A percentile compares a stretch with the other conserved stretches of the same genome.
These are phyloP conservation scores for Ophion obscuratus DNA, from an alignment of 2,888 invertebrate species.

Conservation along the genomic window DNA sequence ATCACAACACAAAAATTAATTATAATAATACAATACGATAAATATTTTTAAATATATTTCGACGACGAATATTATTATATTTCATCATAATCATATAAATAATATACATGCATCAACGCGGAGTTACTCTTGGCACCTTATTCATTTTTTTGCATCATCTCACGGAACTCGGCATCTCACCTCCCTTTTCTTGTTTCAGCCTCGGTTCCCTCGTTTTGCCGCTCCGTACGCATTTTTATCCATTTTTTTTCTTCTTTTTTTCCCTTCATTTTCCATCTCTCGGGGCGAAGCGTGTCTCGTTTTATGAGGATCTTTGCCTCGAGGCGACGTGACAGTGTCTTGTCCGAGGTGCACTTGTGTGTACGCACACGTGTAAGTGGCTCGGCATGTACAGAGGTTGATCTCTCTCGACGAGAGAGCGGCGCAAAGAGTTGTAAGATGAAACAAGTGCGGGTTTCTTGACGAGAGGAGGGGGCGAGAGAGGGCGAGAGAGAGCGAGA, in stretches of 20 bases:
- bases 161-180: conserved; percentile 76
- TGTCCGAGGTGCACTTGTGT: conserved; percentile 62
- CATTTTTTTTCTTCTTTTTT: conserved; percentile 32
- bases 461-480: conserved; percentile 33
- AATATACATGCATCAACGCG: conserved; percentile 62
- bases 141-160: conserved; percentile 80
- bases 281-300: conserved; percentile 77
- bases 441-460: conserved; percentile 53
- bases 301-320: conserved; percentile 81
- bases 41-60: background rate
- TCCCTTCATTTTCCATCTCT: conserved; percentile 42
- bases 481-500: conserved; percentile 28
- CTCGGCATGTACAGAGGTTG: conserved; percentile 6
- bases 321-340: conserved; percentile 82
- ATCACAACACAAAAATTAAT: background rate
- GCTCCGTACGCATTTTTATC: background rate
- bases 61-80: background rate
- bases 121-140: conserved; percentile 82
- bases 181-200: conserved; percentile 34
- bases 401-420: conserved; percentile 64
- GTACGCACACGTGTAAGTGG: conserved; percentile 20
- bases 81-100: background rate
- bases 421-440: conserved; percentile 35
- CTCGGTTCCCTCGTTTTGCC: conserved; percentile 19
- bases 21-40: background rate